A percentile compares a stretch with the other conserved stretches of the same genome.
Evolutionary conservation across 2,113 vertebrate species (phyloP).

Genomic region (Pseudorhombus dupliciocellatus): DNA sequence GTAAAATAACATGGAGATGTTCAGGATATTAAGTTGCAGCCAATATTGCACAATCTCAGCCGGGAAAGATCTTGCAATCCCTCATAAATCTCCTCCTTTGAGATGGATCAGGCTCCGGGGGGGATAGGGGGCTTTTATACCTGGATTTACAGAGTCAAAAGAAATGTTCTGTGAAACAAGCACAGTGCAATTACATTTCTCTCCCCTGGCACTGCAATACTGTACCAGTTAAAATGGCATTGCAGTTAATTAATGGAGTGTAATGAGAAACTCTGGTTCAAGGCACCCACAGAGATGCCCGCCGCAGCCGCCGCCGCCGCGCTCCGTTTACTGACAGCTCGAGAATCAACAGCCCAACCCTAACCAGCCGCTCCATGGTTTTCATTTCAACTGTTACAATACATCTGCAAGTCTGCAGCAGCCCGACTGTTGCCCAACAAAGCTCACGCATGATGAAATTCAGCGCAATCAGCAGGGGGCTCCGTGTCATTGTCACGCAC

Average conservation of each 20-base stretch:
- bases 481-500: slow-evolving; percentile 39
- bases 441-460: slow-evolving; percentile 68
- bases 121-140: slow-evolving; percentile 3
- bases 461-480: slow-evolving; percentile 33
- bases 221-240: slow-evolving; percentile 14
- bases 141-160: slow-evolving; percentile 26
- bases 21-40: slow-evolving; percentile 5
- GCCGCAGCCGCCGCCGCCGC: neutral
- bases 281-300: neutral
- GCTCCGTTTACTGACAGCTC: slow-evolving; percentile 40
- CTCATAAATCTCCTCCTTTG: slow-evolving; percentile 17
- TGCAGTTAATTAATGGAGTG: slow-evolving; percentile 39
- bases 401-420: slow-evolving; percentile 44
- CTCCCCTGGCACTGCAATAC: slow-evolving; percentile 1
- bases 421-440: slow-evolving; percentile 38
- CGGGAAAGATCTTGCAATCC: slow-evolving; percentile 12
- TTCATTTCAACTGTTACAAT: slow-evolving; percentile 53
- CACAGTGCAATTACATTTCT: neutral
- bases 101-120: neutral
- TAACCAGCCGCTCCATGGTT: slow-evolving; percentile 43
- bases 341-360: slow-evolving; percentile 35
- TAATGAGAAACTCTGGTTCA: slow-evolving; percentile 26
- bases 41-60: slow-evolving; percentile 1
- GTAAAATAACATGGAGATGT: neutral
- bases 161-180: slow-evolving; percentile 13